phyloP scores from a whole-genome alignment of 1,140 invertebrate genomes.

The Oryctes rhinoceros region DNA sequence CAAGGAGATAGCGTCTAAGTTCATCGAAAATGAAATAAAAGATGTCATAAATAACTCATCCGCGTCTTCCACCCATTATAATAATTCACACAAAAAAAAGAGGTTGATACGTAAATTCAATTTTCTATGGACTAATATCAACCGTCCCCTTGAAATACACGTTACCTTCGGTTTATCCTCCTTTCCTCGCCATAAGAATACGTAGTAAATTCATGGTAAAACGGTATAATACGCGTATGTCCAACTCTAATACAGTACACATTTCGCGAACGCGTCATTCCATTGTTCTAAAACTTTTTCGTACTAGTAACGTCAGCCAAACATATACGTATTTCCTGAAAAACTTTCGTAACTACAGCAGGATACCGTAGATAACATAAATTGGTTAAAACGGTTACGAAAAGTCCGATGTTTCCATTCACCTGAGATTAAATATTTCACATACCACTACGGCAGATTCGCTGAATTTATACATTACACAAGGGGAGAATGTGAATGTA shows the following conservation, averaged over 20 bases:
- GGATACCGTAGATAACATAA: not conserved
- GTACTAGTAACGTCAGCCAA: not conserved
- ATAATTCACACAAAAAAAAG: too few species aligned
- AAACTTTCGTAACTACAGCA: not conserved
- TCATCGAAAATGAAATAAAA: too few species aligned
- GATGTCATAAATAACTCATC: too few species aligned
- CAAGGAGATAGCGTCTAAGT: too few species aligned
- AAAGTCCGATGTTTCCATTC: constrained; percentile 25
- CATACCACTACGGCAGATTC: not conserved
- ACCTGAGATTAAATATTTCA: constrained; percentile 33
- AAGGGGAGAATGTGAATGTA: not conserved
- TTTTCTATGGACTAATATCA: too few species aligned
- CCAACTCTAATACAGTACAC: not conserved
- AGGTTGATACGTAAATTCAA: too few species aligned
- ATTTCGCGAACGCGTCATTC: not conserved
- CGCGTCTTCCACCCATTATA: too few species aligned
- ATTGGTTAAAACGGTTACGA: not conserved
- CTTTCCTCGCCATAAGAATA: too few species aligned
- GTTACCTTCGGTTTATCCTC: too few species aligned
- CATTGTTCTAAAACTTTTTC: not conserved
- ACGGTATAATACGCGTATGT: too few species aligned
- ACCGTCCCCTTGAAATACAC: too few species aligned
- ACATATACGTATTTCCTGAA: not conserved
- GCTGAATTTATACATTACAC: constrained; percentile 16
- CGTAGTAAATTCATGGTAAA: too few species aligned